phyloP scores from a whole-genome alignment of 2,797 vertebrate genomes.

The Pipistrellus kuhlii region DNA sequence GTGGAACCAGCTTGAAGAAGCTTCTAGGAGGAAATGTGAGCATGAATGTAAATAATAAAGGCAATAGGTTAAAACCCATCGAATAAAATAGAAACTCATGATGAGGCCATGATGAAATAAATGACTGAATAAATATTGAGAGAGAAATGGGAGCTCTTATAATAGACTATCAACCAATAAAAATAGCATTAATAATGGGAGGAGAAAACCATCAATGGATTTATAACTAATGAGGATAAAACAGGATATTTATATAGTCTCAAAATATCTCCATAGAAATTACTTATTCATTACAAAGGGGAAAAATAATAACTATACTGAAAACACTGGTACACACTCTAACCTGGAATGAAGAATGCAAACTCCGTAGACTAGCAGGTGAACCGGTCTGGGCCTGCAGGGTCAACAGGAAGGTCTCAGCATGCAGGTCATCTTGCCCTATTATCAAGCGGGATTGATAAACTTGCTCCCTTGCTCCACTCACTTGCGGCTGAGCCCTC shows the following conservation, averaged over 20 bases:
- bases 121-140: neutral
- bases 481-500: neutral
- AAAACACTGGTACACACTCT: neutral
- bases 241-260: neutral
- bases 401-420: no score
- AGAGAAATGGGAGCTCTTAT: neutral
- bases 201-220: neutral
- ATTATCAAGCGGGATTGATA: neutral
- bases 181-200: neutral
- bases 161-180: neutral
- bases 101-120: neutral
- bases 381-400: fast-evolving
- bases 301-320: neutral
- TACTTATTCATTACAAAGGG: neutral
- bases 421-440: neutral
- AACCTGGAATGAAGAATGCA: neutral
- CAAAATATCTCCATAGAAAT: neutral
- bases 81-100: neutral
- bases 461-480: neutral
- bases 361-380: neutral
- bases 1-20: neutral
- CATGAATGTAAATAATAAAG: neutral
- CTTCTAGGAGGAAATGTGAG: neutral
- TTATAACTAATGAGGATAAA: neutral
- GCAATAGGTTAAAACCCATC: neutral